phyloP scores from a whole-genome alignment of 2,113 vertebrate genomes.

The Cephalopholis sonnerati region DNA sequence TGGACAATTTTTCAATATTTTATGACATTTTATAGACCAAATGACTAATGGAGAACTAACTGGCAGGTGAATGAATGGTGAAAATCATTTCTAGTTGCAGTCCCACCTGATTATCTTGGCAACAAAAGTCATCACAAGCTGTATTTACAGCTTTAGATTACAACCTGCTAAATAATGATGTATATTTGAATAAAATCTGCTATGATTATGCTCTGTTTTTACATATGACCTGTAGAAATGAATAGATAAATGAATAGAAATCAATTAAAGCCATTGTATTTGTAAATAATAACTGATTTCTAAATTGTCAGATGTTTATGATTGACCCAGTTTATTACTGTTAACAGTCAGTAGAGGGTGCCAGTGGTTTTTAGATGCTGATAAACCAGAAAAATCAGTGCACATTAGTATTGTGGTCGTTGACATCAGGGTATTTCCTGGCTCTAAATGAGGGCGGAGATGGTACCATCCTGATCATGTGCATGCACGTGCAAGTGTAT shows the following conservation, averaged over 20 bases:
- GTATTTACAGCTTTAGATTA: background rate
- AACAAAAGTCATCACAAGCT: background rate
- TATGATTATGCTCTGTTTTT: background rate
- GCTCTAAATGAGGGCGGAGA: too few relatives aligned
- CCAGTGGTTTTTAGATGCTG: constrained; percentile 44
- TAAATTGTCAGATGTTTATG: background rate
- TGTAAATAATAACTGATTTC: background rate
- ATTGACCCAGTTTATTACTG: background rate
- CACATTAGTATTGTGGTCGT: background rate
- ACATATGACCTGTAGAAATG: background rate
- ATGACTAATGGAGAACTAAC: background rate
- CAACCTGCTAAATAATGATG: background rate
- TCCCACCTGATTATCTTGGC: background rate
- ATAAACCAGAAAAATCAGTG: background rate
- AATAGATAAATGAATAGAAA: background rate
- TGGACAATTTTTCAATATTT: background rate
- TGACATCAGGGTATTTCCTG: background rate
- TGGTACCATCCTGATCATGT: too few relatives aligned
- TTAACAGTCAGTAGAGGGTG: constrained; percentile 62
- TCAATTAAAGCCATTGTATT: background rate
- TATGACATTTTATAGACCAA: background rate
- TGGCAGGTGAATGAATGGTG: too few relatives aligned
- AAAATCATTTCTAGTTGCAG: background rate
- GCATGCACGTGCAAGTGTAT: too few relatives aligned
- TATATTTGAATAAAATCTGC: background rate